Evolutionary conservation across 2,888 invertebrate species (phyloP).

Genomic region (Tinea semifulvella): DNA sequence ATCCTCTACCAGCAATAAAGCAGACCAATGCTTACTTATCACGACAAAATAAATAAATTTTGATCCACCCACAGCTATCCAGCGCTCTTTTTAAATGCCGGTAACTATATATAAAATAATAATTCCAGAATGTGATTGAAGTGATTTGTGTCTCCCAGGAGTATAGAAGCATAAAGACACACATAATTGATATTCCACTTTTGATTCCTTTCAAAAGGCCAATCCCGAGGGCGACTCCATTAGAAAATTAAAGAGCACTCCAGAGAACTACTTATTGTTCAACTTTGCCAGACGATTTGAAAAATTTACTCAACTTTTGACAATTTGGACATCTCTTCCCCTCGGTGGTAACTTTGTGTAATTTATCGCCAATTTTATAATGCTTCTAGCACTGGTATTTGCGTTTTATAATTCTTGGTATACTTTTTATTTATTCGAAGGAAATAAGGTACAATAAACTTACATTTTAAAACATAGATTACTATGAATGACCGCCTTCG

Average conservation of each 20-base stretch:
- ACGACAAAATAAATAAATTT: too few relatives aligned
- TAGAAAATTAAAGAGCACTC: conserved; percentile 34
- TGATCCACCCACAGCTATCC: too few relatives aligned
- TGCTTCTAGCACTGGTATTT: too few relatives aligned
- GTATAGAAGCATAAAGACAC: conserved; percentile 3
- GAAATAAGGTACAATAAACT: too few relatives aligned
- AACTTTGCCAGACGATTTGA: conserved; percentile 10
- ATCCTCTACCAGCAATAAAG: too few relatives aligned
- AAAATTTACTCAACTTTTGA: conserved; percentile 11
- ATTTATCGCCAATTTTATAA: conserved; percentile 2
- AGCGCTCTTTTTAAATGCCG: too few relatives aligned
- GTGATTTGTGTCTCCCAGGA: conserved; percentile 26
- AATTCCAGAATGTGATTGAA: conserved; percentile 36
- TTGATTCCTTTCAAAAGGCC: conserved; percentile 18
- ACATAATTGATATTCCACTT: conserved; percentile 15
- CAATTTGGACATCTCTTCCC: conserved; percentile 4
- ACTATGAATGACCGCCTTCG: too few relatives aligned
- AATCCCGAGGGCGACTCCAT: conserved; percentile 28
- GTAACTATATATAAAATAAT: too few relatives aligned
- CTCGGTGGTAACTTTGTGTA: neutral
- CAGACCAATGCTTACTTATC: too few relatives aligned
- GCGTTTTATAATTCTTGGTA: too few relatives aligned
- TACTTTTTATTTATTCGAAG: too few relatives aligned
- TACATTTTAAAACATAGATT: too few relatives aligned
- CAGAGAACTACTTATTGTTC: conserved; percentile 11